Conservation (phyloP, 2,797 vertebrate genomes). For the Rhynchonycteris naso region DNA sequence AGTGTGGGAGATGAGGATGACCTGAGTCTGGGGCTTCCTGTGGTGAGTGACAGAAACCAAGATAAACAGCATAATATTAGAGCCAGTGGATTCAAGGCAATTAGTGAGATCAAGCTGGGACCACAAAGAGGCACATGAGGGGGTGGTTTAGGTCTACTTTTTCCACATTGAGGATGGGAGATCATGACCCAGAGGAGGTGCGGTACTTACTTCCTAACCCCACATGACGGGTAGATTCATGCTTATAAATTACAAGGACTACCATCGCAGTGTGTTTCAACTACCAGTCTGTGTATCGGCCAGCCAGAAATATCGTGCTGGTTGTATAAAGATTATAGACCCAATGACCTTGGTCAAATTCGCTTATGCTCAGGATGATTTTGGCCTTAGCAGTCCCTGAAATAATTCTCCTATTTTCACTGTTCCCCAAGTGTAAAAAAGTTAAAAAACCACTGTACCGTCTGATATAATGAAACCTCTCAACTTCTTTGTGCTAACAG, state of each 20-base stretch:
- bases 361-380: too few relatives aligned
- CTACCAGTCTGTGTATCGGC: too few relatives aligned
- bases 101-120: background rate
- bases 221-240: background rate
- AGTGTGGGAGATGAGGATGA: background rate
- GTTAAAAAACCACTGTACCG: background rate
- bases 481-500: background rate
- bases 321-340: too few relatives aligned
- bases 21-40: background rate
- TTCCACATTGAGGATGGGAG: background rate
- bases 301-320: too few relatives aligned
- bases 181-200: background rate
- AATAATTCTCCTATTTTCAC: too few relatives aligned
- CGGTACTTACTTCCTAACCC: background rate
- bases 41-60: background rate
- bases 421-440: too few relatives aligned
- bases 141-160: background rate
- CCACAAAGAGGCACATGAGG: background rate
- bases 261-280: background rate
- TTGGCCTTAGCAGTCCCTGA: too few relatives aligned
- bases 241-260: slow-evolving; percentile 46
- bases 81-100: background rate
- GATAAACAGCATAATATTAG: background rate
- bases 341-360: too few relatives aligned
- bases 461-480: background rate